Conservation (phyloP, 2,113 vertebrate species). For the Etheostoma spectabile region DNA sequence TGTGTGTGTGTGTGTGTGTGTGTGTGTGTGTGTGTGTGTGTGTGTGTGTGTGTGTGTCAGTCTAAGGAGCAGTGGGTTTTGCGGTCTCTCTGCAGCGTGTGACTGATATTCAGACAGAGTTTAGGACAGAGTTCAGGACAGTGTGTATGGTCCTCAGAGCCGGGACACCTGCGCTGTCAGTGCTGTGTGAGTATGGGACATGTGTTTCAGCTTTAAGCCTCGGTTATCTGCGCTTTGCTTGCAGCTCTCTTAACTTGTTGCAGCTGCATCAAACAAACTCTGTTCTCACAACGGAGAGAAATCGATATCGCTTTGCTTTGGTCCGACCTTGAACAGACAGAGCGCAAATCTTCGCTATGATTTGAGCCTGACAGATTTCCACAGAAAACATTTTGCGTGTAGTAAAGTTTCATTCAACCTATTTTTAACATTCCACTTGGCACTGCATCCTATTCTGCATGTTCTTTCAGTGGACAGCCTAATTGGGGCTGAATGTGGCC, state of each 20-base stretch:
- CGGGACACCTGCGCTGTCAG: constrained; percentile 41
- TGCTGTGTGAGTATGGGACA: constrained; percentile 70
- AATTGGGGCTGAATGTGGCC: constrained; percentile 12
- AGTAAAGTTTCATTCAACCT: not conserved
- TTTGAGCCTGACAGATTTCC: constrained; percentile 75
- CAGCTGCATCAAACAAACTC: constrained; percentile 78
- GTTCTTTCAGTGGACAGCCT: constrained; percentile 4
- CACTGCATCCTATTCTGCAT: not conserved
- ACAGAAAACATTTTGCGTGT: not conserved
- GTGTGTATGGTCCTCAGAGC: constrained; percentile 15
- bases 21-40: not conserved
- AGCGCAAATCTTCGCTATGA: constrained; percentile 66
- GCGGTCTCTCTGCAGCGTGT: constrained; percentile 34
- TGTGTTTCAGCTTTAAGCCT: constrained; percentile 48
- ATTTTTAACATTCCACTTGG: not conserved
- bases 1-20: not conserved
- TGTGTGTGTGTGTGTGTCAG: not conserved
- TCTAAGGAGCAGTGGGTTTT: not conserved
- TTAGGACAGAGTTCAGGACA: constrained; percentile 27
- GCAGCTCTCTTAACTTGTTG: constrained; percentile 41
- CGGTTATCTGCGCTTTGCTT: constrained; percentile 62
- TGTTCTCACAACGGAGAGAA: constrained; percentile 69
- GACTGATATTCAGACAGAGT: not conserved
- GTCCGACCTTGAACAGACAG: constrained; percentile 51
- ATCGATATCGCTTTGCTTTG: constrained; percentile 70